A percentile compares a stretch with the other conserved stretches of the same genome.
Evolutionary conservation across 2,888 invertebrate genomes (phyloP).

Genomic region (Neelides folsomi): DNA sequence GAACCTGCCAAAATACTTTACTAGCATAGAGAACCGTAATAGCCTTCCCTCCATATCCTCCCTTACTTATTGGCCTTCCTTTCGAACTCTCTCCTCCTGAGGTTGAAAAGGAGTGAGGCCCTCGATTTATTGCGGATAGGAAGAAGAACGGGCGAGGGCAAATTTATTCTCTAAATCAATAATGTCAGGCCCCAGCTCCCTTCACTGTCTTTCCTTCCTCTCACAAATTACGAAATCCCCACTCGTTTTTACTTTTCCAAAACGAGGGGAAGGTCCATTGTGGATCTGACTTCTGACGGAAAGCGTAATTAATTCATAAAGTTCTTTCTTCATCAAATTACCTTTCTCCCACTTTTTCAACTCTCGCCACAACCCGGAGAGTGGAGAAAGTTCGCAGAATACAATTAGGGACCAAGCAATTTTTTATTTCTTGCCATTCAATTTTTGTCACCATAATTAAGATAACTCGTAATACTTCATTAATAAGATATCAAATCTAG

Average conservation of each 20-base stretch:
- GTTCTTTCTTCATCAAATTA: too few relatives aligned
- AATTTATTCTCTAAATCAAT: neutral
- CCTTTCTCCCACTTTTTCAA: too few relatives aligned
- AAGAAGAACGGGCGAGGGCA: neutral
- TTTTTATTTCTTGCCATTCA: too few relatives aligned
- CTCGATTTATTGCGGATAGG: neutral
- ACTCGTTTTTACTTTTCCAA: neutral
- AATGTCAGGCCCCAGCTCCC: neutral
- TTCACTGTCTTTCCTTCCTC: neutral
- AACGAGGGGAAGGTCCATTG: too few relatives aligned
- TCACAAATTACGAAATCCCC: neutral
- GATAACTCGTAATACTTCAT: too few relatives aligned
- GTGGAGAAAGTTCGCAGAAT: too few relatives aligned
- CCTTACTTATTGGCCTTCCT: neutral
- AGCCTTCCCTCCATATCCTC: neutral
- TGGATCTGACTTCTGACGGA: too few relatives aligned
- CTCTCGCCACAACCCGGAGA: too few relatives aligned
- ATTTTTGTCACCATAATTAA: too few relatives aligned
- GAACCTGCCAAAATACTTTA: conserved; percentile 8
- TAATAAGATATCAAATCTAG: too few relatives aligned
- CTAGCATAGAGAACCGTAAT: neutral
- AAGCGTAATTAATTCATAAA: too few relatives aligned
- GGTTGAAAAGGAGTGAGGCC: neutral
- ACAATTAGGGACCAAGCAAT: too few relatives aligned
- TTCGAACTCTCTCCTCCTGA: neutral